These are phyloP conservation scores for Forbesichthys papilliferus DNA, from an alignment of 2,113 vertebrate species.

Conservation along the genomic window DNA sequence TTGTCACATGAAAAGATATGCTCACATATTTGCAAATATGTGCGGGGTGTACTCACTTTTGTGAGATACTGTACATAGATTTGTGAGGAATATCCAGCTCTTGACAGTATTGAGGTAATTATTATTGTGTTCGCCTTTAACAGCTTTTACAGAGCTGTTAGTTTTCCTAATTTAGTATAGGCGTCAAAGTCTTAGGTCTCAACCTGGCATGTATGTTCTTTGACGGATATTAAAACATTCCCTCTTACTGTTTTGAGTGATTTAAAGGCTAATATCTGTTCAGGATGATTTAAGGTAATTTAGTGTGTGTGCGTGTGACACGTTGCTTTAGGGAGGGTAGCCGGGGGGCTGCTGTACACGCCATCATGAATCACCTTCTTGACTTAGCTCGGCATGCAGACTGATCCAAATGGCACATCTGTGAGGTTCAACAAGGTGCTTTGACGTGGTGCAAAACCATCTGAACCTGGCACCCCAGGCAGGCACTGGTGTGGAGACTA, in stretches of 20 bases:
- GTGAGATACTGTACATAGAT: too few species aligned
- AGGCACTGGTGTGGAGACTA: constrained; percentile 3
- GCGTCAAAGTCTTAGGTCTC: neutral
- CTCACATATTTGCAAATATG: too few species aligned
- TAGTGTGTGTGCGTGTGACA: constrained; percentile 8
- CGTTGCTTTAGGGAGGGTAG: constrained; percentile 20
- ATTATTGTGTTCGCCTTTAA: neutral
- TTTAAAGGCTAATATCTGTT: constrained; percentile 28
- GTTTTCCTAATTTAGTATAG: constrained; percentile 2
- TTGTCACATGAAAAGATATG: too few species aligned
- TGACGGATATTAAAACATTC: constrained; percentile 6
- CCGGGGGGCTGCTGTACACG: neutral
- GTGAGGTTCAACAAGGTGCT: constrained; percentile 18
- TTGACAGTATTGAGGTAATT: constrained; percentile 7
- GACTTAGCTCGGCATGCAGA: neutral
- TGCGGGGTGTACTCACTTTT: too few species aligned
- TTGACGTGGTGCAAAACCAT: neutral
- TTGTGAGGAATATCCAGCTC: neutral
- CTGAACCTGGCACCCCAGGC: constrained; percentile 21
- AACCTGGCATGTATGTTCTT: neutral
- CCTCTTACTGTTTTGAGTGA: neutral
- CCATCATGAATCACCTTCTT: too few species aligned
- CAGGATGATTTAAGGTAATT: constrained; percentile 17
- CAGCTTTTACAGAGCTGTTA: neutral
- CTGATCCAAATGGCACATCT: constrained; percentile 22